These are phyloP conservation scores for Ailuropoda melanoleuca DNA, from an alignment of 2,113 vertebrate genomes.

Conservation along the genomic window DNA sequence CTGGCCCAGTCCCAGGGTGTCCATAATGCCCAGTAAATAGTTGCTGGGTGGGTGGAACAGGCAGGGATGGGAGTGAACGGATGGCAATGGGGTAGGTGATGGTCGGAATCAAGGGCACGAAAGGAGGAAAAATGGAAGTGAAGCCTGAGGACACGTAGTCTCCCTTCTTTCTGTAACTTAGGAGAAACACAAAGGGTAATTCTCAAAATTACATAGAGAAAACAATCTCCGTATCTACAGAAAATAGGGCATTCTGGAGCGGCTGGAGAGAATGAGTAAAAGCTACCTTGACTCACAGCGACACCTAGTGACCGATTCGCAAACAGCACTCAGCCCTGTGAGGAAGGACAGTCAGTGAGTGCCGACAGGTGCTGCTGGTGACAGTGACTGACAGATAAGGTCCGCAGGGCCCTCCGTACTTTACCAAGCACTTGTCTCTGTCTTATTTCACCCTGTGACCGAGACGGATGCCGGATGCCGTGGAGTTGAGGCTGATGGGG, in stretches of 20 bases:
- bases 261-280: neutral
- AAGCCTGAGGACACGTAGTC: neutral
- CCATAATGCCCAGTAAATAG: neutral
- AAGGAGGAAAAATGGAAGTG: neutral
- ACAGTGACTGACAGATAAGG: too few relatives aligned
- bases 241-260: neutral
- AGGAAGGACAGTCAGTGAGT: neutral
- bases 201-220: neutral
- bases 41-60: neutral
- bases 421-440: neutral
- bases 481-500: neutral
- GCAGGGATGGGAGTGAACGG: neutral
- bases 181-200: neutral
- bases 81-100: neutral
- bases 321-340: neutral
- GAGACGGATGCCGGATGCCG: neutral
- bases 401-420: neutral
- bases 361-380: neutral
- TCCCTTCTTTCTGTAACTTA: neutral
- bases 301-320: slow-evolving; percentile 68
- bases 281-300: neutral
- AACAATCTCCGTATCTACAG: neutral
- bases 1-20: neutral
- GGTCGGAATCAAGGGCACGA: neutral
- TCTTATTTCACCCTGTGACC: neutral